Percentiles rank a stretch among this genome's conserved stretches.
These are phyloP conservation scores for Lucinisca nassula DNA, from an alignment of 2,888 invertebrate species.

Conservation along the genomic window DNA sequence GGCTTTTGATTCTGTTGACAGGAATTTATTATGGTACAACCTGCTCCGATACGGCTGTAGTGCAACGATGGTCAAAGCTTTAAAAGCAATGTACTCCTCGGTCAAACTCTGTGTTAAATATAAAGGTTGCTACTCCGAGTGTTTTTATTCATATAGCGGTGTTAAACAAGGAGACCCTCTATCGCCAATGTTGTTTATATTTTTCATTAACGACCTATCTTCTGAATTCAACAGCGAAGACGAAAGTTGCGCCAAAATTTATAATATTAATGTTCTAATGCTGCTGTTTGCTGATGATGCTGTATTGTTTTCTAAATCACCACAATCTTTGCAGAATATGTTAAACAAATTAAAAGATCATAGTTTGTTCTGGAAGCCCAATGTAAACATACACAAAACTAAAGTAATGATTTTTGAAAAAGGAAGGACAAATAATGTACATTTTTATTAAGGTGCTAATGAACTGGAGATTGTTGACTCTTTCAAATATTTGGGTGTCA, in stretches of 20 bases:
- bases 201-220: conserved; percentile 6
- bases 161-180: not conserved
- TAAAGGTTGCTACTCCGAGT: no score
- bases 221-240: no score
- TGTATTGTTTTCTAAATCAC: not conserved
- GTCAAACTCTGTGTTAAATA: not conserved
- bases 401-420: no score
- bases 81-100: conserved; percentile 6
- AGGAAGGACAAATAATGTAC: not conserved
- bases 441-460: not conserved
- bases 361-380: not conserved
- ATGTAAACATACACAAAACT: not conserved
- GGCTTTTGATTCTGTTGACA: not conserved
- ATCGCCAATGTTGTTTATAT: not conserved
- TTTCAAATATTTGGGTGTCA: no score
- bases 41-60: not conserved
- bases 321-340: not conserved
- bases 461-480: no score
- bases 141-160: no score
- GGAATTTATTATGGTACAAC: conserved; percentile 9
- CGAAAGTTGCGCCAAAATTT: no score
- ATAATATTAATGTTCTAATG: not conserved
- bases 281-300: not conserved
- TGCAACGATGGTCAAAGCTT: not conserved
- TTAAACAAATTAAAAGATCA: not conserved